Percentiles rank a stretch among this genome's conserved stretches.
Conservation (phyloP, 2,113 vertebrate species). For the Mola mola region DNA sequence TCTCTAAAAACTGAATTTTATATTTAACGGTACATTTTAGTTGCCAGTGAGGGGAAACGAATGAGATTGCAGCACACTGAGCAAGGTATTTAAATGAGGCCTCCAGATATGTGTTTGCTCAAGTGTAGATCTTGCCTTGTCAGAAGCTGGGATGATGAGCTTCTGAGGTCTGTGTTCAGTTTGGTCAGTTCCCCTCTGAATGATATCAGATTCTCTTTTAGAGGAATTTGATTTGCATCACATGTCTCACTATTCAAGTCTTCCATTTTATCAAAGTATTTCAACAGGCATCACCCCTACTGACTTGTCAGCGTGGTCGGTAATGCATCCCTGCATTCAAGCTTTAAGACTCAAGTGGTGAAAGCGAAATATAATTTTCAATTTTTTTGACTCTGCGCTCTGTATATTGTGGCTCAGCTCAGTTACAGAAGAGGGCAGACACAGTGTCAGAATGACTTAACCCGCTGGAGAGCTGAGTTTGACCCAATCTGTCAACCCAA, state of each 20-base stretch:
- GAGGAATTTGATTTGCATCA: slow-evolving; percentile 79
- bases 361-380: slow-evolving; percentile 62
- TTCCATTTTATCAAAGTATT: slow-evolving; percentile 67
- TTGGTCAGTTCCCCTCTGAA: slow-evolving; percentile 64
- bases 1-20: slow-evolving; percentile 35
- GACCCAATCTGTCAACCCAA: slow-evolving; percentile 65
- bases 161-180: slow-evolving; percentile 72
- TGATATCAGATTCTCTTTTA: slow-evolving; percentile 72
- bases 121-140: slow-evolving; percentile 48
- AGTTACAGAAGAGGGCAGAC: slow-evolving; percentile 51
- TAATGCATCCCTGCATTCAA: slow-evolving; percentile 56
- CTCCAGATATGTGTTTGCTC: slow-evolving; percentile 57
- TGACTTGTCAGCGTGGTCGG: slow-evolving; percentile 38
- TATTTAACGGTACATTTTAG: slow-evolving; percentile 35
- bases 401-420: slow-evolving; percentile 42
- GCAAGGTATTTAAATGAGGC: slow-evolving; percentile 65
- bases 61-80: slow-evolving; percentile 34
- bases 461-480: slow-evolving; percentile 62
- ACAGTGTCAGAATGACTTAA: slow-evolving; percentile 67
- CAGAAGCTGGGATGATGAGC: slow-evolving; percentile 57
- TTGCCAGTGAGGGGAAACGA: slow-evolving; percentile 45
- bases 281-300: slow-evolving; percentile 52
- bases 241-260: slow-evolving; percentile 57
- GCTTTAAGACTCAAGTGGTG: slow-evolving; percentile 44
- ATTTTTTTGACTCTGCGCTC: slow-evolving; percentile 49